Evolutionary conservation across 2,888 invertebrate genomes (phyloP), one percentile per base, ranked within the genome.

Genomic region (Hymenopus coronatus): DNA sequence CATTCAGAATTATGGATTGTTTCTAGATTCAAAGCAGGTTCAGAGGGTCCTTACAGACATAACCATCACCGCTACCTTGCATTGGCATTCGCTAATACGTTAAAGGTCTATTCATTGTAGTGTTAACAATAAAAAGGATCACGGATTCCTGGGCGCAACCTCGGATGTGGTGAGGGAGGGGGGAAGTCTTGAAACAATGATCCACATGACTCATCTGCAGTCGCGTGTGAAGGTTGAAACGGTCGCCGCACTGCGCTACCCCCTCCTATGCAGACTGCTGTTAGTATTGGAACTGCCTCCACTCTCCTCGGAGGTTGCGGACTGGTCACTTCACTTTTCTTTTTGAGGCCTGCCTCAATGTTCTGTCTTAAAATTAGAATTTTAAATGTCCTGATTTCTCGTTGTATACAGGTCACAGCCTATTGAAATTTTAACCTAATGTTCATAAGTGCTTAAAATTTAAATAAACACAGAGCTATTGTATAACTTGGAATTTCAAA

Each of bases 181-280:
- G 86, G 86, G 28, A 33, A 15, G 54, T 25, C 33, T 25, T 9
- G 25, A 28, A 81, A 82, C 28, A 28, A 28, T 70, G 81, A 81
- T 87, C 25, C 87, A 87, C 87, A 87, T 87, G 87, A 87, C 87
- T 87, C 87, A 87, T 82, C 87, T 30, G 87, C 87, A 82, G 87
- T 87, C 87, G 81, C 82, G 82, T 87, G 87, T 87, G 87, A 87
- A 87, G 87, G 87, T 87, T 87, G 87, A 3, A 82, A 82, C 33
- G 87, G 30, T 87, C 87, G 82, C 33, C n/a, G 27, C 54, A 70
- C 54, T 6, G 54, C 20, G 25, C 54, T 70, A 20, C 54, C 54
- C 54, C 20, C 25, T 70, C 54, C 40, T 40, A 40, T 40, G 12
- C 12, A 40, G 40, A 40, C 40, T 40, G 40, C 12, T 33, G 84